Base-by-base conservation (phyloP, 2,113 vertebrate genomes). In the Ictalurus furcatus region DNA sequence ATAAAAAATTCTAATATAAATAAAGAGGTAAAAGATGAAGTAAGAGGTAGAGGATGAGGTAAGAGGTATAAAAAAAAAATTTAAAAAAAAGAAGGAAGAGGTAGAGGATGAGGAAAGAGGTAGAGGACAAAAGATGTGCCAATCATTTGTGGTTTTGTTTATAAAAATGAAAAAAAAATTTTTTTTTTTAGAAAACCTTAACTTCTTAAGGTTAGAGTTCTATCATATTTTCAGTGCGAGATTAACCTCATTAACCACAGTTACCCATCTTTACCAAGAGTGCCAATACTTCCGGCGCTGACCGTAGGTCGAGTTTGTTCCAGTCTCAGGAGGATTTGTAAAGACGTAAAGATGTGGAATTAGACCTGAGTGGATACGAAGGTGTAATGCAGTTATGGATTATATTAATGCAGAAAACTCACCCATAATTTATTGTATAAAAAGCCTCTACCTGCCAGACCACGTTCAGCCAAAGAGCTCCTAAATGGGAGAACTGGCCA, bases 391-490 rank as follows among this genome's bases (percentile, higher is more conserved):
- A 82, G 8, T 82, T 82, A 82, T 82, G 12, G 80, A 82, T 82
- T 37, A 82, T 37, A 37, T 82, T 82, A 21, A 59, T 82, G 54
- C 78, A 82, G 80, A 82, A 76, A 82, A 82, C 80, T 23, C 56
- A 59, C 23, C 17, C 12, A 21, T 82, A 59, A 82, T 82, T 58
- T 82, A 82, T 59, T 21, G 54, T 59, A 21, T 82, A 59, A 82
- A 82, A 59, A 0, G n/a, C 0, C 59, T 82, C 30, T 59, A 59
- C 80, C 80, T 82, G 80, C 80, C 56, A 82, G 80, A 82, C n/a
- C 8, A 59, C 17, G 9, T 37, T 59, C 54, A 34, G 54, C 54
- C 80, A 5, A 2, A 37, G 56, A 82, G 80, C 54, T 59, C 30
- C 56, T 34, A 82, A 12, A 82, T 58, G 80, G 80, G 54, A 82